Conservation (phyloP, 2,113 vertebrate species). For the Lepidothrix coronata region DNA sequence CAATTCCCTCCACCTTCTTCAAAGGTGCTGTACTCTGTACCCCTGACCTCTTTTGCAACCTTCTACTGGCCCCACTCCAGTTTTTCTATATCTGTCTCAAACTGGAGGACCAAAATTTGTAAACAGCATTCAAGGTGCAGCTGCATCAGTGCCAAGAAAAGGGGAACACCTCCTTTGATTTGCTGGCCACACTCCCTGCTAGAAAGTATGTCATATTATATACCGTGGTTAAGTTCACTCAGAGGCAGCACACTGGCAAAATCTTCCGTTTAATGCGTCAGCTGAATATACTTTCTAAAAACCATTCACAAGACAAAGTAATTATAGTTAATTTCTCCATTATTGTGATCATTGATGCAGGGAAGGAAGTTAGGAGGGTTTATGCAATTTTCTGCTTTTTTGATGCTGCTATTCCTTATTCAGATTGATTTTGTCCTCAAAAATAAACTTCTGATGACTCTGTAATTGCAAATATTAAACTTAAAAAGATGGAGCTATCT, state of each 20-base stretch:
- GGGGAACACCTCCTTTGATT: background rate
- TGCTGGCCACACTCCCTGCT: background rate
- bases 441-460: background rate
- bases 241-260: background rate
- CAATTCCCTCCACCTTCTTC: background rate
- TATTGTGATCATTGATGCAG: background rate
- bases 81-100: background rate
- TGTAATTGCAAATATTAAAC: background rate
- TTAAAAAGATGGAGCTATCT: background rate
- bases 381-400: background rate
- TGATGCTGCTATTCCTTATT: background rate
- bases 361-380: background rate
- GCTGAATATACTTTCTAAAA: background rate
- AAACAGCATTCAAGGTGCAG: background rate
- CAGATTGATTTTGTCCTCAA: background rate
- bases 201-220: background rate
- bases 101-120: background rate
- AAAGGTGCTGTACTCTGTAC: background rate
- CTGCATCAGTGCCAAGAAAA: background rate
- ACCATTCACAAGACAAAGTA: background rate
- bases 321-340: background rate
- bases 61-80: background rate
- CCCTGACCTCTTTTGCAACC: background rate
- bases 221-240: background rate
- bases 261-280: background rate